Conservation (phyloP, 2,113 vertebrate genomes). For the Camelus dromedarius region DNA sequence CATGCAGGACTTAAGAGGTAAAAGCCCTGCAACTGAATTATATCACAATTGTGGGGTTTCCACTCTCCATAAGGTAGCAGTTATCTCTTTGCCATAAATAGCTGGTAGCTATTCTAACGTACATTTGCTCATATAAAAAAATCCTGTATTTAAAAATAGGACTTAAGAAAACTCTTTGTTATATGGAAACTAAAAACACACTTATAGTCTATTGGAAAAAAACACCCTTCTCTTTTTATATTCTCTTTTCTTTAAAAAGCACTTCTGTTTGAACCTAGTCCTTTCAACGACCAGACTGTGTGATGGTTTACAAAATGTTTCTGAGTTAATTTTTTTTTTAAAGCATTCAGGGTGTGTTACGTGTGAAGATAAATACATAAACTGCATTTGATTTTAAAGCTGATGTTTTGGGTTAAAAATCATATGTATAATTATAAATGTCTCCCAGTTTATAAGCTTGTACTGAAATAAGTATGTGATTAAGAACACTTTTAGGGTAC, state of each 20-base stretch:
- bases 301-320: background rate
- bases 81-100: conserved; percentile 66
- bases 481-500: background rate
- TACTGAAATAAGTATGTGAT: background rate
- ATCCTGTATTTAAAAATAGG: conserved; percentile 59
- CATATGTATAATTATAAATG: background rate
- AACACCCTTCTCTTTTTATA: background rate
- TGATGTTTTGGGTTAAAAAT: background rate
- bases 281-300: conserved; percentile 56
- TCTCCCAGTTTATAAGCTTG: background rate
- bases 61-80: conserved; percentile 30
- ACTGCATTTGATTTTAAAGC: conserved; percentile 22
- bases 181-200: conserved; percentile 4
- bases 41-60: conserved; percentile 56
- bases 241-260: background rate
- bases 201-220: background rate
- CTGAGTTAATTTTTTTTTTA: conserved; percentile 32
- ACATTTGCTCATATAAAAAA: conserved; percentile 43
- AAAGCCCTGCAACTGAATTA: conserved; percentile 74
- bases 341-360: conserved; percentile 6
- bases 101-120: conserved; percentile 58
- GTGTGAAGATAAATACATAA: background rate
- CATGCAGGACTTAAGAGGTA: conserved; percentile 61
- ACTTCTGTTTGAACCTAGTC: conserved; percentile 63
- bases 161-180: conserved; percentile 54